Base-by-base conservation (phyloP, 2,113 vertebrate species). In the Podilymbus podiceps region DNA sequence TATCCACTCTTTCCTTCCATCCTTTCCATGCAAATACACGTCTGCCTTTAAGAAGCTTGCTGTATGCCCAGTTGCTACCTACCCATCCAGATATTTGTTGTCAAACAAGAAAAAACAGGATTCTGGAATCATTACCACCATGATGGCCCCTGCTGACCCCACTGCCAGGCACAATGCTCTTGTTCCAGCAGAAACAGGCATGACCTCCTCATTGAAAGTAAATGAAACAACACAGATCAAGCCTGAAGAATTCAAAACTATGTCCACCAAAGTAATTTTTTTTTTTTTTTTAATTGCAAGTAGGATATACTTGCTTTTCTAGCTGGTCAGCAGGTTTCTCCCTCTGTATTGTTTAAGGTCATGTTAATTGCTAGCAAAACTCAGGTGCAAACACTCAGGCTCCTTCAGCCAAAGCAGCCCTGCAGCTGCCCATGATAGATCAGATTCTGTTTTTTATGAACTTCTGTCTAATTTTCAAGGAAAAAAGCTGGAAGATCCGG, bases 151-250 rank as follows among this genome's bases (percentile, higher is more conserved):
- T 68, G 42, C 35, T 46, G 35, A 84, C 17, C 52, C 25, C 62
- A 22, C 8, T 1, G 1, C 22, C 2, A 1, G 5, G 21, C 23
- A 25, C 21, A 20, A 24, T 1, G 3, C 24, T 35, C 12, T 58
- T 21, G 16, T n/a, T 64, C 33, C 38, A 40, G 25, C 25, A 53
- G 44, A 53, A 77, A 49, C 13, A 59, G 46, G 14, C 30, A 30
- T 1, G 1, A 15, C 15, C 6, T 27, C n/a, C 22, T 66, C 27
- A 9, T 8, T 55, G 28, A 53, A 85, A 44, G 8, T 3, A 42
- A 88, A 66, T 44, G 44, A 50, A 53, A 24, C 28, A 42, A 25
- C 27, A 71, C 40, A 49, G 16, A 30, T 47, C 12, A 28, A 1
- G 2, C 46, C 24, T 16, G n/a, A 38, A 68, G 25, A 59, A 80